Conservation (phyloP, 2,888 invertebrate genomes). For the Leucoptera coffeella region DNA sequence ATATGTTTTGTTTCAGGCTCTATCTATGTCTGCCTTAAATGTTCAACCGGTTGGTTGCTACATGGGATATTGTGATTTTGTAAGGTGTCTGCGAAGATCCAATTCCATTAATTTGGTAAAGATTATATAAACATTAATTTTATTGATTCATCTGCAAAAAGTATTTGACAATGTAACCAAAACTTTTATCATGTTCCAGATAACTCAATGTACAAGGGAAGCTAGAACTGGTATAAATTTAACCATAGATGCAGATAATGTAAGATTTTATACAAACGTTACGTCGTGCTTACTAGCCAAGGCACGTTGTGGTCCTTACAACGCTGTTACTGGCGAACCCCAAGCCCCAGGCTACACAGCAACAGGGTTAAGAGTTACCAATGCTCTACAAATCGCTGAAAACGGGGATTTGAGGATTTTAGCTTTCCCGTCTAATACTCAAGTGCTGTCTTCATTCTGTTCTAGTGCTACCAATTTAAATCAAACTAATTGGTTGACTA, state of each 20-base stretch:
- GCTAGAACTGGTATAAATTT: constrained; percentile 43
- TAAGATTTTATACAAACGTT: constrained; percentile 55
- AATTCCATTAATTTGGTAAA: constrained; percentile 53
- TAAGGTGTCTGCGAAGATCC: constrained; percentile 48
- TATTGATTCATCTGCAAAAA: too few relatives aligned
- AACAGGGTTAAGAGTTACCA: constrained; percentile 30
- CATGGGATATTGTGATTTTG: constrained; percentile 57
- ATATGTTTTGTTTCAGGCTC: constrained; percentile 16
- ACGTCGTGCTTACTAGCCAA: constrained; percentile 61
- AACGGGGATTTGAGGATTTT: constrained; percentile 49
- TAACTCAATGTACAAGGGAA: constrained; percentile 47
- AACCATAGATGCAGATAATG: constrained; percentile 38
- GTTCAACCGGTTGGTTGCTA: constrained; percentile 46
- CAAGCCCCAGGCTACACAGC: constrained; percentile 45
- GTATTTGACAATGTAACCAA: too few relatives aligned
- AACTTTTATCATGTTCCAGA: too few relatives aligned
- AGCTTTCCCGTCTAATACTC: constrained; percentile 43
- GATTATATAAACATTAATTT: too few relatives aligned
- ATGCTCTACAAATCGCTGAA: constrained; percentile 50
- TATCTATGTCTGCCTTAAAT: constrained; percentile 36
- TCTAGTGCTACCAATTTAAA: constrained; percentile 39
- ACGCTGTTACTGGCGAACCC: constrained; percentile 60
- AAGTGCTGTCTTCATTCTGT: constrained; percentile 49
- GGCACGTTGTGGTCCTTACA: constrained; percentile 54
- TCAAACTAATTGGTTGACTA: constrained; percentile 44